Conservation (phyloP, 2,797 vertebrate species). For the Tapirus indicus region DNA sequence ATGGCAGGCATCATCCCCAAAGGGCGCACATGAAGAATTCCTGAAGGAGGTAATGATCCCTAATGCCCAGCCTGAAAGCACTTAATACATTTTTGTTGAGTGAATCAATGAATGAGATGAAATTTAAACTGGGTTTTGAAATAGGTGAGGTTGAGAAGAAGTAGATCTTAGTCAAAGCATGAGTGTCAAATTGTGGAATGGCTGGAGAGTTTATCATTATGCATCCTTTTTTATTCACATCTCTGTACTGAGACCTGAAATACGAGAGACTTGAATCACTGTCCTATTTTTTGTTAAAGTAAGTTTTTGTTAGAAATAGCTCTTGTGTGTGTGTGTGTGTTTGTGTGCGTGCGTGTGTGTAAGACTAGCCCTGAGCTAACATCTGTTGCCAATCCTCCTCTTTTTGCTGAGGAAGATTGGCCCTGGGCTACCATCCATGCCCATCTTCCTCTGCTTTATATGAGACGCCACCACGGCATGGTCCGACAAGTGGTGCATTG, state of each 20-base stretch:
- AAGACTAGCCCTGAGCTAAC: too few relatives aligned
- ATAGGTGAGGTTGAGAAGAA: neutral
- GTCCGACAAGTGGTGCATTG: too few relatives aligned
- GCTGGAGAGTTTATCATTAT: neutral
- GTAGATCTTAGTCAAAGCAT: neutral
- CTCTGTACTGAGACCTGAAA: neutral
- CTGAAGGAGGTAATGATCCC: neutral
- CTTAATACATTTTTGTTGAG: neutral
- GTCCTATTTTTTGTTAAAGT: conserved; percentile 27
- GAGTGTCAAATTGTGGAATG: neutral
- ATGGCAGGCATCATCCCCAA: neutral
- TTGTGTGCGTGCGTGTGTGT: too few relatives aligned
- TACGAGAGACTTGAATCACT: neutral
- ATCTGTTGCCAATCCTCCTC: too few relatives aligned
- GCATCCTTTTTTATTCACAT: neutral
- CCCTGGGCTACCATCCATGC: too few relatives aligned
- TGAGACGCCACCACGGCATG: too few relatives aligned
- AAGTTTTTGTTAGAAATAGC: neutral
- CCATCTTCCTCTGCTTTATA: too few relatives aligned
- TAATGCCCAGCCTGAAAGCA: neutral
- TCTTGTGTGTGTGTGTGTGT: too few relatives aligned
- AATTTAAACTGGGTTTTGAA: conserved; percentile 25
- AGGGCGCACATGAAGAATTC: neutral
- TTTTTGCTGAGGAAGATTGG: too few relatives aligned
- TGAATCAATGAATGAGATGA: neutral